Conservation (phyloP, 2,888 invertebrate genomes). For the Cremastinae sp. region DNA sequence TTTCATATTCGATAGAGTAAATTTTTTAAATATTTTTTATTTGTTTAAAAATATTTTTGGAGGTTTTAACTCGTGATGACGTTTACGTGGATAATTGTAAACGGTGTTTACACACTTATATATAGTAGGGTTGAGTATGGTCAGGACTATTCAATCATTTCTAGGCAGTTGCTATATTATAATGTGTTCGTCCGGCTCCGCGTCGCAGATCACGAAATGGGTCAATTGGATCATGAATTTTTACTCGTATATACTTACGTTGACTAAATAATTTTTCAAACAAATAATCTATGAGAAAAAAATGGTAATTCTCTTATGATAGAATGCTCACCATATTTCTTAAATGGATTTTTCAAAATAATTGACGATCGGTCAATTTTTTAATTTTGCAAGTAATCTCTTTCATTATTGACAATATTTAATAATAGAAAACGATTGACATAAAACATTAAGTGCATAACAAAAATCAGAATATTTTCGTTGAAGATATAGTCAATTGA, state of each 20-base stretch:
- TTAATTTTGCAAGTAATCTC: no score
- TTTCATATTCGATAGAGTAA: no score
- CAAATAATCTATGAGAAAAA: background rate
- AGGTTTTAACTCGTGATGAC: background rate
- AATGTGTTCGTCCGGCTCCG: conserved; percentile 2
- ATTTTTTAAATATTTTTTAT: no score
- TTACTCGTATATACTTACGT: background rate
- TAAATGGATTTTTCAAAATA: no score
- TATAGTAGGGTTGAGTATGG: conserved; percentile 40
- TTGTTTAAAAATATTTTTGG: background rate
- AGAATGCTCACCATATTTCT: no score
- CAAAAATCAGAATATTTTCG: no score
- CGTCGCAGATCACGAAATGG: conserved; percentile 16
- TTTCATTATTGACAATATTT: no score
- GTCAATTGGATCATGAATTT: conserved; percentile 10
- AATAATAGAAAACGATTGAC: no score
- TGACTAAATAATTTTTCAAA: background rate
- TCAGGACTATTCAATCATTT: conserved; percentile 49
- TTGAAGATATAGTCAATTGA: no score
- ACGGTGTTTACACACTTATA: conserved; percentile 22
- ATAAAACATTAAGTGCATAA: no score
- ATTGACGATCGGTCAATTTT: no score
- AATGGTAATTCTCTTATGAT: no score
- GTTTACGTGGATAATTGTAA: background rate
- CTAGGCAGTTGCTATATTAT: conserved; percentile 26